These are phyloP conservation scores for Mesoligia furuncula DNA, from an alignment of 2,888 invertebrate species.

Conservation along the genomic window DNA sequence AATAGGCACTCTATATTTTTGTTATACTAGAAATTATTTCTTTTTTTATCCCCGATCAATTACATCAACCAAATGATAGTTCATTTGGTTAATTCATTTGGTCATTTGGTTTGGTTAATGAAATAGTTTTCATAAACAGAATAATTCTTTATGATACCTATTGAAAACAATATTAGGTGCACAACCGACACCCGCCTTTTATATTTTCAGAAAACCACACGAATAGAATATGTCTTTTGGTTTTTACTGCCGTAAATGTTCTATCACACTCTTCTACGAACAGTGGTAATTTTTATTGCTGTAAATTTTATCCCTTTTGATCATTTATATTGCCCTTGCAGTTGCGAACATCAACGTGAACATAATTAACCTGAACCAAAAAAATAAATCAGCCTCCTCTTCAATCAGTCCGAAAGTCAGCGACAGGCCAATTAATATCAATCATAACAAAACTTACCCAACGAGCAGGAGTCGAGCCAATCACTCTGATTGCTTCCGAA, in stretches of 20 bases:
- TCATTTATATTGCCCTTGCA: neutral
- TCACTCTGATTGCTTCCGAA: conserved; percentile 8
- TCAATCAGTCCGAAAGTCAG: neutral
- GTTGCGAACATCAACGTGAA: neutral
- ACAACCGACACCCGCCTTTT: too few species aligned
- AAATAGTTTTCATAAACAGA: too few species aligned
- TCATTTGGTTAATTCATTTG: too few species aligned
- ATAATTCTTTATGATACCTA: neutral
- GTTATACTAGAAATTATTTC: neutral
- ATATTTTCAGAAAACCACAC: too few species aligned
- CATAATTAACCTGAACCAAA: neutral
- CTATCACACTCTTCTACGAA: neutral
- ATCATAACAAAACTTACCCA: conserved; percentile 4
- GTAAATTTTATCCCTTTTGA: neutral
- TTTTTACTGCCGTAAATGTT: neutral
- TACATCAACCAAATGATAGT: neutral
- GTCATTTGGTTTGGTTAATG: too few species aligned
- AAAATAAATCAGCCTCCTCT: neutral
- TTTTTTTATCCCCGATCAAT: neutral
- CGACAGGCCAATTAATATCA: conserved; percentile 14
- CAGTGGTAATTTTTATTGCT: too few species aligned
- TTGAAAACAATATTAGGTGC: neutral
- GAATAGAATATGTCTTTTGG: too few species aligned
- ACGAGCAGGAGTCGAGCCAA: conserved; percentile 6
- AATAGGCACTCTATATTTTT: neutral